Percentiles rank a stretch among this genome's conserved stretches.
Evolutionary conservation across 2,113 vertebrate genomes (phyloP).

Genomic region (Tiliqua scincoides): DNA sequence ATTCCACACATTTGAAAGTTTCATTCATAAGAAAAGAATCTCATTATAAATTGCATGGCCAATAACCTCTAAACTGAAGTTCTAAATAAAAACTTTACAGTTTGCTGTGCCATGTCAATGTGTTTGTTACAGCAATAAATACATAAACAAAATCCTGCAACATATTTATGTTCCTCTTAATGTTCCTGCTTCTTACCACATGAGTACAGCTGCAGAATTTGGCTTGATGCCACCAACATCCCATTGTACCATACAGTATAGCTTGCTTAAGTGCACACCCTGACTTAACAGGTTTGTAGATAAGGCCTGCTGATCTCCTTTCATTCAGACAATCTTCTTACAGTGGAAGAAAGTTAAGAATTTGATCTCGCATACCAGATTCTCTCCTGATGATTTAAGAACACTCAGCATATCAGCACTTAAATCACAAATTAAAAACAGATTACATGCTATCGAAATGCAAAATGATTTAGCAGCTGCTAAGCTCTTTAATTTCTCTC

Average conservation of each 20-base stretch:
- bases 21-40: constrained; percentile 34
- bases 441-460: neutral
- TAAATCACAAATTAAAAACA: neutral
- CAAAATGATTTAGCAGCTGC: constrained; percentile 4
- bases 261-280: neutral
- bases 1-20: neutral
- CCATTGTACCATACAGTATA: neutral
- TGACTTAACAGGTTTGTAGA: neutral
- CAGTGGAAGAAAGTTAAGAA: neutral
- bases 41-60: constrained; percentile 25
- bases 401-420: neutral
- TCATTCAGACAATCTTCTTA: neutral
- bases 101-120: neutral
- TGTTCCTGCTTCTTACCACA: constrained; percentile 20
- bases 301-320: constrained; percentile 1
- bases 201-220: neutral
- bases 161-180: constrained; percentile 23
- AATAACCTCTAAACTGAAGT: constrained; percentile 23
- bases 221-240: neutral
- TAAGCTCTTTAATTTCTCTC: neutral
- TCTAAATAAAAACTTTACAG: constrained; percentile 34
- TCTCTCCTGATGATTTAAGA: neutral
- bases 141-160: neutral
- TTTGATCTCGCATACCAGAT: neutral
- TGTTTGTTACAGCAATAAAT: constrained; percentile 24